Conservation (phyloP, 2,888 invertebrate species). For the Acrocyrtus sp. region DNA sequence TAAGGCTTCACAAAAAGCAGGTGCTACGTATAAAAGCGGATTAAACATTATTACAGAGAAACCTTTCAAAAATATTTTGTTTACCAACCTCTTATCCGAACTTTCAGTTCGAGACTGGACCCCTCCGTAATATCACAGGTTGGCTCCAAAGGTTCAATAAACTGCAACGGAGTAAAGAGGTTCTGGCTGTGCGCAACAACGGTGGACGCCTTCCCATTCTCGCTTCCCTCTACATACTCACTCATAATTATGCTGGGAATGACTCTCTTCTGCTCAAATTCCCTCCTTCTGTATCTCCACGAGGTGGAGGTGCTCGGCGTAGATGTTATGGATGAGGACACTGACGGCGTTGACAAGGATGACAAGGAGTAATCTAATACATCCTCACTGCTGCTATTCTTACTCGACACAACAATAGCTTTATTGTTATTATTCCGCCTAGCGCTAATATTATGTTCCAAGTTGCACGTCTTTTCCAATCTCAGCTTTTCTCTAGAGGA, state of each 20-base stretch:
- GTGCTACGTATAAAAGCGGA: too few relatives aligned
- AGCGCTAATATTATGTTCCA: too few relatives aligned
- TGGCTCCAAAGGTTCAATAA: slow-evolving; percentile 46
- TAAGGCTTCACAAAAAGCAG: too few relatives aligned
- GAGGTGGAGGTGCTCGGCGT: neutral
- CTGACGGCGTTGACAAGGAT: slow-evolving; percentile 1
- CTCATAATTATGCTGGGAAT: slow-evolving; percentile 42
- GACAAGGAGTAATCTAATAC: slow-evolving; percentile 1
- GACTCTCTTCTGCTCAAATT: neutral
- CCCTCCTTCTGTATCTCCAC: too few relatives aligned
- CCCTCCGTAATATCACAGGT: slow-evolving; percentile 48
- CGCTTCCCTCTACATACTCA: slow-evolving; percentile 37
- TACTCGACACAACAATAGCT: too few relatives aligned
- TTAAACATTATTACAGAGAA: neutral
- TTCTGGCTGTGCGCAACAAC: slow-evolving; percentile 16
- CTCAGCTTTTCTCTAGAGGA: too few relatives aligned
- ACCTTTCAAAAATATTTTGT: too few relatives aligned
- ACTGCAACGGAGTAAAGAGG: slow-evolving; percentile 35
- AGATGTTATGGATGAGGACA: neutral
- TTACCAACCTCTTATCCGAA: slow-evolving; percentile 43
- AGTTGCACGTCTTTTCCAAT: too few relatives aligned
- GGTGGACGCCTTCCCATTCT: slow-evolving; percentile 4
- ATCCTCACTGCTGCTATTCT: slow-evolving; percentile 6
- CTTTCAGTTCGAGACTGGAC: slow-evolving; percentile 40
- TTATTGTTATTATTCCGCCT: too few relatives aligned